Evolutionary conservation across 2,113 vertebrate species (phyloP).

Genomic region (Odocoileus virginianus): DNA sequence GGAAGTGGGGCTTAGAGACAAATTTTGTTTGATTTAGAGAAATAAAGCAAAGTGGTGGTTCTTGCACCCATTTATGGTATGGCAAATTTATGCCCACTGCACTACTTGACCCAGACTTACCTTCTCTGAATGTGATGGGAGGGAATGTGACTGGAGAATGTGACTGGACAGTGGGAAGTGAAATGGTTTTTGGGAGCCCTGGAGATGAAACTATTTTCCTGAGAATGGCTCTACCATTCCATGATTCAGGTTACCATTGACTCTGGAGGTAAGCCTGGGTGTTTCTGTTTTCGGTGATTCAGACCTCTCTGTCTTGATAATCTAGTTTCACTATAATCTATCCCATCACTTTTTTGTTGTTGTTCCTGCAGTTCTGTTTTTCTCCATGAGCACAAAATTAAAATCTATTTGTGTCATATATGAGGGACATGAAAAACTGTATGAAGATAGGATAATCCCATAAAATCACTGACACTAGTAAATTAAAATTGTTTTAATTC

Average conservation of each 20-base stretch:
- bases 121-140: background rate
- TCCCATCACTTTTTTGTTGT: background rate
- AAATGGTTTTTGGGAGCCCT: background rate
- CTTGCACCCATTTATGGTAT: background rate
- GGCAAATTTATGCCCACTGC: background rate
- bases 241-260: background rate
- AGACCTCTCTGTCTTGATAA: background rate
- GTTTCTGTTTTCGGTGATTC: background rate
- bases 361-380: background rate
- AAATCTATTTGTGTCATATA: background rate
- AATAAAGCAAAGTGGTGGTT: background rate
- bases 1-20: background rate
- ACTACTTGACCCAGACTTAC: background rate
- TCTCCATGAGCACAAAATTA: background rate
- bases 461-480: background rate
- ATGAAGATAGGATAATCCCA: background rate
- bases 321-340: background rate
- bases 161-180: background rate
- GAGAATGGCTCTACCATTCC: background rate
- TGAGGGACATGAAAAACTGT: background rate
- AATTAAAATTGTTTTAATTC: background rate
- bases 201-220: background rate
- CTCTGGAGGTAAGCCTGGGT: background rate
- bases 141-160: background rate
- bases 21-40: background rate